Evolutionary conservation across 2,888 invertebrate genomes (phyloP).

Genomic region (Amphipyra tragopoginis): DNA sequence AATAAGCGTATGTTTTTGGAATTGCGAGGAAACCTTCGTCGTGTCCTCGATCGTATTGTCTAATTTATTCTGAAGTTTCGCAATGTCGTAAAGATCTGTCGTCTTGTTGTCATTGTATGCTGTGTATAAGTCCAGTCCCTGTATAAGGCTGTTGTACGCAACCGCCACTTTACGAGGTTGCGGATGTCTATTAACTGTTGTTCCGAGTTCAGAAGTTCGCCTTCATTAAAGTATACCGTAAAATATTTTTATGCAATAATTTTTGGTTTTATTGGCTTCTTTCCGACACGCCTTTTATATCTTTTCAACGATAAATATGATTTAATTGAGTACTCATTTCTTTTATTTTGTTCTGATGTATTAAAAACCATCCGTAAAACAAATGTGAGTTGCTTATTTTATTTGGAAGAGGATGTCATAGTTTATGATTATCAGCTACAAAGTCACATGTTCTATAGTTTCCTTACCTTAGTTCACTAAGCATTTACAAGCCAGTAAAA

Average conservation of each 20-base stretch:
- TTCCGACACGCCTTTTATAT: slow-evolving; percentile 19
- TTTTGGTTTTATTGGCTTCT: slow-evolving; percentile 23
- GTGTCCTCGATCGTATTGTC: slow-evolving; percentile 40
- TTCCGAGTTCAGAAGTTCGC: slow-evolving; percentile 51
- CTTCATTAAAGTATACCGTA: slow-evolving; percentile 39
- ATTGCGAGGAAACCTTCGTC: slow-evolving; percentile 10
- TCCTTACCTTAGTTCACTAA: not conserved
- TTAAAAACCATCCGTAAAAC: no score
- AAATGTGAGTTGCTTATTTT: no score
- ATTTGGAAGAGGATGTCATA: no score
- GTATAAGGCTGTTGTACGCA: slow-evolving; percentile 32
- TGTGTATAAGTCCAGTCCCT: not conserved
- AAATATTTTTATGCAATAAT: slow-evolving; percentile 29
- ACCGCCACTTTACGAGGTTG: slow-evolving; percentile 42
- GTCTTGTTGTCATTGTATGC: slow-evolving; percentile 29
- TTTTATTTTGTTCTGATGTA: not conserved
- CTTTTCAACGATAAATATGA: slow-evolving; percentile 10
- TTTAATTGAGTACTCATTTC: slow-evolving; percentile 20
- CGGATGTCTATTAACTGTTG: slow-evolving; percentile 52
- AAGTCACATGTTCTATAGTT: no score
- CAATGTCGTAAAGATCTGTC: slow-evolving; percentile 41
- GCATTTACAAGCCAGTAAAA: not conserved
- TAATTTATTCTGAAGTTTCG: slow-evolving; percentile 49
- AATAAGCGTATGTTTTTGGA: slow-evolving; percentile 13
- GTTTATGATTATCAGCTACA: no score